These are phyloP conservation scores for Gadopsis marmoratus DNA, from an alignment of 2,797 vertebrate genomes.

Conservation along the genomic window DNA sequence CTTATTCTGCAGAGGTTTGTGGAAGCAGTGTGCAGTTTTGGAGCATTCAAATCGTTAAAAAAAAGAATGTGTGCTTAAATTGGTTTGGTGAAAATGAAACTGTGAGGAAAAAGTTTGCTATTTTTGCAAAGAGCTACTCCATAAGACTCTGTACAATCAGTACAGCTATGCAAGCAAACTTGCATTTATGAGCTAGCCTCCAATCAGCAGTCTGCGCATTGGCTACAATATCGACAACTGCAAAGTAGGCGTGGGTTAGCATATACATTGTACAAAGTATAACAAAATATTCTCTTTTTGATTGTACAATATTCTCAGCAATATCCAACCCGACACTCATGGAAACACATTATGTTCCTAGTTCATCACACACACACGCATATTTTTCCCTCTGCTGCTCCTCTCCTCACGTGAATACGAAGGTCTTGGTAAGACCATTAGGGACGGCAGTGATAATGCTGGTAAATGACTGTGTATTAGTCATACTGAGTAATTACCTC, in stretches of 20 bases:
- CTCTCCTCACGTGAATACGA: conserved; percentile 34
- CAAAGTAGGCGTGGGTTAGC: neutral
- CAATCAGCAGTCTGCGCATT: neutral
- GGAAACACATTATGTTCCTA: conserved; percentile 15
- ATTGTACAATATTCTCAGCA: neutral
- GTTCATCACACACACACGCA: conserved; percentile 8
- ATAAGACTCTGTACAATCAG: neutral
- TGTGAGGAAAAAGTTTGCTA: conserved; percentile 1
- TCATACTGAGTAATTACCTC: conserved; percentile 80
- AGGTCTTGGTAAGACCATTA: conserved; percentile 68
- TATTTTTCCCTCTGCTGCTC: conserved; percentile 42
- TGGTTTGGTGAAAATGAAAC: conserved; percentile 6
- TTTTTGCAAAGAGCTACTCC: neutral
- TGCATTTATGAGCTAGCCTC: neutral
- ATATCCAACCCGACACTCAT: conserved; percentile 9
- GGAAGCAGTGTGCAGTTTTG: neutral
- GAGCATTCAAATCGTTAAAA: neutral
- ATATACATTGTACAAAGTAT: neutral
- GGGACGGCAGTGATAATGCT: conserved; percentile 67
- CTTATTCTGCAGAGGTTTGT: neutral
- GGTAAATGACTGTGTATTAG: conserved; percentile 74
- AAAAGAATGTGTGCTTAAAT: neutral
- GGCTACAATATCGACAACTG: neutral
- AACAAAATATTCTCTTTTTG: neutral
- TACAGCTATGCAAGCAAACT: neutral